Conservation (phyloP, 2,888 invertebrate species). For the Eristalis intricaria region DNA sequence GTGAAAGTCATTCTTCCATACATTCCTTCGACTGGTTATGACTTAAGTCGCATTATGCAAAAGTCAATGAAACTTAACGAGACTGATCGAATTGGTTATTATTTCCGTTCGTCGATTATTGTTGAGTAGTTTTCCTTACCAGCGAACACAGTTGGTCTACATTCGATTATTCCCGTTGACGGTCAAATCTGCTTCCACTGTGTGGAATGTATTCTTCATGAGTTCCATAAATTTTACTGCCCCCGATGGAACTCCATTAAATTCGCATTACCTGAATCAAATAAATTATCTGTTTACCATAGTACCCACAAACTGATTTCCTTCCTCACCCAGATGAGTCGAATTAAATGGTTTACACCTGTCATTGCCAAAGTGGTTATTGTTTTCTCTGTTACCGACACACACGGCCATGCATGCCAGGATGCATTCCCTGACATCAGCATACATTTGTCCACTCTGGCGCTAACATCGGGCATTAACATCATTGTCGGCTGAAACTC, state of each 20-base stretch:
- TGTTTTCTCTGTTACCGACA: constrained; percentile 26
- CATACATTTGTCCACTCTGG: not conserved
- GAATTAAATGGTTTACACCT: constrained; percentile 60
- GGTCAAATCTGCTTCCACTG: not conserved
- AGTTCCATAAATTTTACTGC: not conserved
- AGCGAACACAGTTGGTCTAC: no score
- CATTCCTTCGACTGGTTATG: no score
- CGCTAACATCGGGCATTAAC: constrained; percentile 27
- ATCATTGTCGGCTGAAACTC: constrained; percentile 32
- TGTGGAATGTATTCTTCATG: not conserved
- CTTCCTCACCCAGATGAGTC: constrained; percentile 50
- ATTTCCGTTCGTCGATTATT: no score
- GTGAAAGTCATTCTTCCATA: no score
- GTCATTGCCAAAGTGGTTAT: constrained; percentile 39
- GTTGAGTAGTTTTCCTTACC: no score
- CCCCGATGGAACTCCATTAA: not conserved
- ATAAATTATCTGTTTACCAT: constrained; percentile 8
- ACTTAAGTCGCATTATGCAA: no score
- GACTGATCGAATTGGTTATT: no score
- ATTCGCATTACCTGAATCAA: not conserved
- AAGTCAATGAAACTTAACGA: no score
- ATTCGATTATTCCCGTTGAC: no score
- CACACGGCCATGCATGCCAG: constrained; percentile 5
- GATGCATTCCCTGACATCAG: not conserved
- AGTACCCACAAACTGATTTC: constrained; percentile 3